Conservation (phyloP, 1,140 invertebrate species). For the Procambarus clarkii region DNA sequence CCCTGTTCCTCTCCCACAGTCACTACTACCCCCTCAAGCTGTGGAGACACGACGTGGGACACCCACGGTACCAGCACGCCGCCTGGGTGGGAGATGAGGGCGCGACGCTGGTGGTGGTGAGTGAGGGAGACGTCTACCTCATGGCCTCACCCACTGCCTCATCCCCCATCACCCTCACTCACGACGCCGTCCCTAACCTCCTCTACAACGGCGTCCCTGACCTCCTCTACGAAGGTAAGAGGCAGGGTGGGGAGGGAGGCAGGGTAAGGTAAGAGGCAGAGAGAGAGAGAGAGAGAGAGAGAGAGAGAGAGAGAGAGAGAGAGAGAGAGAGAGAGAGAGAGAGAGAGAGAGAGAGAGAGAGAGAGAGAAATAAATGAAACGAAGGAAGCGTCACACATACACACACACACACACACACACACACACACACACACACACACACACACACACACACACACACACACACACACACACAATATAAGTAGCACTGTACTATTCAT, state of each 20-base stretch:
- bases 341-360: too few relatives aligned
- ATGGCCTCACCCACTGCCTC: conserved; percentile 81
- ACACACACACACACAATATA: too few relatives aligned
- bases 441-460: too few relatives aligned
- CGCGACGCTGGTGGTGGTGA: conserved; percentile 87
- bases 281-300: neutral
- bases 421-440: too few relatives aligned
- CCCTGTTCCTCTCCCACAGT: too few relatives aligned
- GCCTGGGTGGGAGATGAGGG: conserved; percentile 84
- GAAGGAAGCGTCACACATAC: too few relatives aligned
- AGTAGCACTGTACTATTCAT: too few relatives aligned
- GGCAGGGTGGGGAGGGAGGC: neutral
- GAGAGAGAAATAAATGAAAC: too few relatives aligned
- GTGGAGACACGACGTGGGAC: conserved; percentile 45
- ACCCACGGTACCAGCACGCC: conserved; percentile 73
- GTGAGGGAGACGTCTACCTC: conserved; percentile 93
- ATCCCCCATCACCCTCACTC: conserved; percentile 83
- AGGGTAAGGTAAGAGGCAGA: neutral
- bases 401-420: too few relatives aligned
- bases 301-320: neutral
- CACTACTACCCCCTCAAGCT: conserved; percentile 60
- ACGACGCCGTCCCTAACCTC: conserved; percentile 84
- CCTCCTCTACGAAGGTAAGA: conserved; percentile 94
- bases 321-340: too few relatives aligned
- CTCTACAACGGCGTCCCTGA: conserved; percentile 94